phyloP scores from a whole-genome alignment of 2,888 invertebrate genomes.

The Ramazzottius varieornatus region DNA sequence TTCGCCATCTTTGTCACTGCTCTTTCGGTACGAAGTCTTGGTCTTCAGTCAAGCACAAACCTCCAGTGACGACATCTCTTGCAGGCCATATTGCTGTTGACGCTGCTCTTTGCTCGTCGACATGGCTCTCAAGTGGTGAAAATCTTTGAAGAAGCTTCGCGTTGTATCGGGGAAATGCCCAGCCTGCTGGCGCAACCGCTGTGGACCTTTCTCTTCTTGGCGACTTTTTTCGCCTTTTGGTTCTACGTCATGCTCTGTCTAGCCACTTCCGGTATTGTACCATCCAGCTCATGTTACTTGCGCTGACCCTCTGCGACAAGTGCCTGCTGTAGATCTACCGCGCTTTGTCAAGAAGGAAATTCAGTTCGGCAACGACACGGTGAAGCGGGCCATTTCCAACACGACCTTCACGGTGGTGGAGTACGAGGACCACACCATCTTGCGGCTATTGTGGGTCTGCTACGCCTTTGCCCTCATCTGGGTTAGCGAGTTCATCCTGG shows the following conservation, averaged over 20 bases:
- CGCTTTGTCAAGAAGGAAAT: background rate
- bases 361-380: background rate
- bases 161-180: conserved; percentile 56
- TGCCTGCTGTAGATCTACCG: background rate
- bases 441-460: conserved; percentile 80
- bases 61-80: background rate
- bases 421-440: conserved; percentile 30
- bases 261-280: conserved; percentile 16
- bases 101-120: conserved; percentile 46
- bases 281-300: background rate
- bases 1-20: conserved; percentile 61
- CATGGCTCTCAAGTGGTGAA: conserved; percentile 37
- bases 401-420: conserved; percentile 9
- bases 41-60: conserved; percentile 5
- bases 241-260: conserved; percentile 52
- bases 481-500: conserved; percentile 76
- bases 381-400: background rate
- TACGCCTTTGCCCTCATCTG: conserved; percentile 65
- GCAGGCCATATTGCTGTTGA: conserved; percentile 29
- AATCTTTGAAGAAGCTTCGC: conserved; percentile 64
- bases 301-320: conserved; percentile 3
- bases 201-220: conserved; percentile 44
- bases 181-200: conserved; percentile 45
- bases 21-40: conserved; percentile 37
- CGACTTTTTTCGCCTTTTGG: conserved; percentile 60